A percentile compares a stretch with the other conserved stretches of the same genome.
phyloP scores from a whole-genome alignment of 2,797 vertebrate genomes.

The Potorous gilbertii region DNA sequence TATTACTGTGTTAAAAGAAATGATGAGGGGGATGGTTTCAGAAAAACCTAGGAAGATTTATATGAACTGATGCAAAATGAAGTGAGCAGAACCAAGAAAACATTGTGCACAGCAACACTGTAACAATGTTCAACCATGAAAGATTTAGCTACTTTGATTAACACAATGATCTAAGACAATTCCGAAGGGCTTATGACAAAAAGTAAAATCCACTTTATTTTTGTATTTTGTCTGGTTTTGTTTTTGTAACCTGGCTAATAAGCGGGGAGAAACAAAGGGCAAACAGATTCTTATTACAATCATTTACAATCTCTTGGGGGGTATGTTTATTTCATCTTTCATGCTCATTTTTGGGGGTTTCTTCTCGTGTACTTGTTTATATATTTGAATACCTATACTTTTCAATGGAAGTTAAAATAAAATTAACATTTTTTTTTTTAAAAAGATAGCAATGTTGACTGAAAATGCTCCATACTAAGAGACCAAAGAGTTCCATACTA shows the following conservation, averaged over 20 bases:
- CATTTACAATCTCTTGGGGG: background rate
- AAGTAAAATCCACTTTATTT: background rate
- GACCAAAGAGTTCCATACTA: conserved; percentile 3
- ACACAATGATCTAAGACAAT: background rate
- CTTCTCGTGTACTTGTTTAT: background rate
- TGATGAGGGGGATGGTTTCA: background rate
- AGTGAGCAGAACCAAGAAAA: background rate
- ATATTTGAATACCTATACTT: background rate
- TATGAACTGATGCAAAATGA: background rate
- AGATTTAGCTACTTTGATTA: background rate
- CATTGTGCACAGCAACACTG: background rate
- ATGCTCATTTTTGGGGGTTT: background rate
- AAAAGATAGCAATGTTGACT: background rate
- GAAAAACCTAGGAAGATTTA: background rate
- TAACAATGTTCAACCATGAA: background rate
- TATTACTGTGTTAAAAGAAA: background rate
- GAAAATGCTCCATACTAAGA: background rate
- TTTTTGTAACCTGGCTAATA: background rate
- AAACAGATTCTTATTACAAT: background rate
- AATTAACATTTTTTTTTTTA: background rate
- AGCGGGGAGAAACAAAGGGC: background rate
- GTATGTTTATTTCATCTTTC: background rate
- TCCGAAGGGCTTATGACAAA: background rate
- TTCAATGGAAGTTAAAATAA: background rate
- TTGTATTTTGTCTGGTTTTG: background rate